A percentile compares a stretch with the other conserved stretches of the same genome.
Conservation (phyloP, 2,113 vertebrate species). For the Hippocampus abdominalis region DNA sequence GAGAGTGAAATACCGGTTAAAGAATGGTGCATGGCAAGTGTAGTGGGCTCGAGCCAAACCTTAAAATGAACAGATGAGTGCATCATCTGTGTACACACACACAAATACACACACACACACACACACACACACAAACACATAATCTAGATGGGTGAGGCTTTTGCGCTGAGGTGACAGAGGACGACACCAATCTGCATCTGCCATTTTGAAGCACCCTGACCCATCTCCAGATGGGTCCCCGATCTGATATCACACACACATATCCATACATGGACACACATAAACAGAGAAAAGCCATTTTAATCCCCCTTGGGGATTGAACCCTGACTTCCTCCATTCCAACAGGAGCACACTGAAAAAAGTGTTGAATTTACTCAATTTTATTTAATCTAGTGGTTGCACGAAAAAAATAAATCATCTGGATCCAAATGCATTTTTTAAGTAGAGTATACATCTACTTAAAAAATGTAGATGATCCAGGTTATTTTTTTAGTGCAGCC, state of each 20-base stretch:
- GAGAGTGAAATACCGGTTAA: conserved; percentile 1
- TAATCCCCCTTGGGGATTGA: conserved; percentile 25
- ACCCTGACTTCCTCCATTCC: conserved; percentile 7
- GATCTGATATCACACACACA: not conserved
- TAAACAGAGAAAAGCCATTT: conserved; percentile 23
- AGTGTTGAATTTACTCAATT: too few relatives aligned
- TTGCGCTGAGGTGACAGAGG: not conserved
- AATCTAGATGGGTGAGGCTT: not conserved
- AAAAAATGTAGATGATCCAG: too few relatives aligned
- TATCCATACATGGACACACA: not conserved
- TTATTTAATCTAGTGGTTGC: too few relatives aligned
- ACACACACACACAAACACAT: not conserved
- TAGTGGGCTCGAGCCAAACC: not conserved
- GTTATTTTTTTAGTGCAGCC: too few relatives aligned
- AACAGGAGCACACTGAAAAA: not conserved
- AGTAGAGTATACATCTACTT: too few relatives aligned
- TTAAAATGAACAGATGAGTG: conserved; percentile 14
- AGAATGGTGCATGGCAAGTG: conserved; percentile 8
- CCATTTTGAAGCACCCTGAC: conserved; percentile 37
- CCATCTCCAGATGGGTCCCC: conserved; percentile 52
- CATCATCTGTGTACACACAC: too few relatives aligned
- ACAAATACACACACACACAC: too few relatives aligned
- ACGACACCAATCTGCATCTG: conserved; percentile 2
- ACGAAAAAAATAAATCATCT: too few relatives aligned
- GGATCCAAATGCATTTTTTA: too few relatives aligned